phyloP scores from a whole-genome alignment of 2,888 invertebrate species.

The Idaea aversata region DNA sequence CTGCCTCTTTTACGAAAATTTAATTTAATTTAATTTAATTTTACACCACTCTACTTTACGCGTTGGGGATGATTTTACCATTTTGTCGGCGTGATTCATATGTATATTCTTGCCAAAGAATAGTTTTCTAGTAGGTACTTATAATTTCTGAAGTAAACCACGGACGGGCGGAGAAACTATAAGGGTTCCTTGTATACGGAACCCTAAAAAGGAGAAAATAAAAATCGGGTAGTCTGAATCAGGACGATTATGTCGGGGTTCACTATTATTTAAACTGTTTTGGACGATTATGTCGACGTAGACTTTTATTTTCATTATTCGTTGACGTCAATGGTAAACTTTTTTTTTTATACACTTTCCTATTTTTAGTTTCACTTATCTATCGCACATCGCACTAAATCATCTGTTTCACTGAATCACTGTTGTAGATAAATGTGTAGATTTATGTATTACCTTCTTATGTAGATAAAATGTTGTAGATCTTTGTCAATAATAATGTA shows the following conservation, averaged over 20 bases:
- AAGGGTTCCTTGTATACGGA: too few relatives aligned
- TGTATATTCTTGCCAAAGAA: too few relatives aligned
- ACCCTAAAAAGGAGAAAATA: neutral
- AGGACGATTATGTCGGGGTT: neutral
- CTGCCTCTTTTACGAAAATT: too few relatives aligned
- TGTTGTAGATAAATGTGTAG: neutral
- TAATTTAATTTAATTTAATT: too few relatives aligned
- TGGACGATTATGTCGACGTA: neutral
- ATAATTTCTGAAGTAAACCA: too few relatives aligned
- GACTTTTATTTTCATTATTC: neutral
- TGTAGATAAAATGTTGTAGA: neutral
- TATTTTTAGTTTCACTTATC: neutral
- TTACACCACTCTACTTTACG: too few relatives aligned
- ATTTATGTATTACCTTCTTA: neutral
- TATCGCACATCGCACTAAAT: neutral
- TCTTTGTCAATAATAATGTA: neutral
- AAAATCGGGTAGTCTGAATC: too few relatives aligned
- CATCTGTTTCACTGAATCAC: neutral
- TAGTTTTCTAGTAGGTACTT: too few relatives aligned
- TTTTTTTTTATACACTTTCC: neutral
- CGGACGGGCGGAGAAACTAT: too few relatives aligned
- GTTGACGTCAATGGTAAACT: neutral
- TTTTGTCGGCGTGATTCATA: too few relatives aligned
- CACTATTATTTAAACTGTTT: too few relatives aligned
- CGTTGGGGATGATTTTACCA: too few relatives aligned